Percentiles rank a stretch among this genome's conserved stretches.
Conservation (phyloP, 1,140 invertebrate genomes). For the Xylocopa sonorina region DNA sequence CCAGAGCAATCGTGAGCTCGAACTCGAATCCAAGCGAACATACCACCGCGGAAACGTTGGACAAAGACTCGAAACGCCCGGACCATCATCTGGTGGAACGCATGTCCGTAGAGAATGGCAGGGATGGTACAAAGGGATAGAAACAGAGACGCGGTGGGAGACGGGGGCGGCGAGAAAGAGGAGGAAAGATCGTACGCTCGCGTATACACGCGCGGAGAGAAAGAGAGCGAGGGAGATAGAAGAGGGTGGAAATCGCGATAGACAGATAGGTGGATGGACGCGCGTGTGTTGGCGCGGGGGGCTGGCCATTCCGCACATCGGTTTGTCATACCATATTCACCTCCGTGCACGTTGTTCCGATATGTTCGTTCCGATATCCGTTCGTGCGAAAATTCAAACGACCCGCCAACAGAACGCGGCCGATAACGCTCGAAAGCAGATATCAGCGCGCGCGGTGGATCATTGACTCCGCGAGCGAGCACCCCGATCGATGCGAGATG, state of each 20-base stretch:
- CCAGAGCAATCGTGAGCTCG: no score
- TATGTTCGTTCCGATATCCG: constrained; percentile 65
- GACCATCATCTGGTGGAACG: not conserved
- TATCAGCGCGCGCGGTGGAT: constrained; percentile 58
- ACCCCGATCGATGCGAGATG: constrained; percentile 50
- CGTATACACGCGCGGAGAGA: not conserved
- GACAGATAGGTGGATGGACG: constrained; percentile 34
- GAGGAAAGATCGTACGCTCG: not conserved
- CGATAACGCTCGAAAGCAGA: constrained; percentile 63
- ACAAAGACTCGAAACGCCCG: not conserved
- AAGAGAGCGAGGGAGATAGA: not conserved
- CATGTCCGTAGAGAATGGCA: not conserved
- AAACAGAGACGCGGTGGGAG: not conserved
- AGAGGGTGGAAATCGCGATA: not conserved
- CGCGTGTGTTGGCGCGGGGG: not conserved
- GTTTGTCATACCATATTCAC: constrained; percentile 47
- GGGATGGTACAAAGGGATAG: constrained; percentile 1
- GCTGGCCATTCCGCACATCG: constrained; percentile 38
- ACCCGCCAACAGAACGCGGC: constrained; percentile 66
- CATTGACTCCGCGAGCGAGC: constrained; percentile 33
- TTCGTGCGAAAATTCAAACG: constrained; percentile 76
- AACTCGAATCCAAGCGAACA: not conserved
- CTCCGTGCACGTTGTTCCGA: constrained; percentile 40
- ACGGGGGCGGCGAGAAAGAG: not conserved
- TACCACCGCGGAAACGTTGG: not conserved